Percentiles rank a stretch among this genome's conserved stretches.
phyloP scores from a whole-genome alignment of 2,888 invertebrate genomes.

The Reticulitermes lucifugus region DNA sequence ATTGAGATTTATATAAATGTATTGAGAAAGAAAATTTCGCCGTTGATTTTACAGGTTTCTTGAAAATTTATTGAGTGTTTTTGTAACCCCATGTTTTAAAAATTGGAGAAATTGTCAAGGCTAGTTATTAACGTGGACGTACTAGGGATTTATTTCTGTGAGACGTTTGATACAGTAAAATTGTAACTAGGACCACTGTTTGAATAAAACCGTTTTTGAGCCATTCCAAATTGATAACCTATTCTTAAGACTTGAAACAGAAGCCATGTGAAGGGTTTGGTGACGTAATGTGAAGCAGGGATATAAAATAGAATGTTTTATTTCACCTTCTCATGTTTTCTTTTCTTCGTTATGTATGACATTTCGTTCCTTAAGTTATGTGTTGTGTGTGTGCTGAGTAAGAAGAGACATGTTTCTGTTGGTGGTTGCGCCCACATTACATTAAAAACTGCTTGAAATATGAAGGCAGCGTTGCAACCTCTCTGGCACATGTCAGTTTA shows the following conservation, averaged over 20 bases:
- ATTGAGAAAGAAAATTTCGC: too few species aligned
- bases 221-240: background rate
- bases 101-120: too few species aligned
- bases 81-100: too few species aligned
- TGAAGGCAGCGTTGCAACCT: background rate
- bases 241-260: background rate
- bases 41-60: too few species aligned
- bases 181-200: too few species aligned
- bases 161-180: too few species aligned
- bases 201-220: background rate
- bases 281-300: background rate
- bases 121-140: too few species aligned
- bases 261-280: background rate
- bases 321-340: background rate
- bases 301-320: background rate
- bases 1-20: too few species aligned
- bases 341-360: background rate
- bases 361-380: background rate
- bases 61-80: too few species aligned
- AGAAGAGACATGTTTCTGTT: background rate
- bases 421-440: background rate
- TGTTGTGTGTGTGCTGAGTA: background rate
- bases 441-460: background rate
- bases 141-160: too few species aligned
- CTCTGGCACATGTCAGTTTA: background rate